Conservation (phyloP, 2,797 vertebrate species). For the Squalus acanthias region DNA sequence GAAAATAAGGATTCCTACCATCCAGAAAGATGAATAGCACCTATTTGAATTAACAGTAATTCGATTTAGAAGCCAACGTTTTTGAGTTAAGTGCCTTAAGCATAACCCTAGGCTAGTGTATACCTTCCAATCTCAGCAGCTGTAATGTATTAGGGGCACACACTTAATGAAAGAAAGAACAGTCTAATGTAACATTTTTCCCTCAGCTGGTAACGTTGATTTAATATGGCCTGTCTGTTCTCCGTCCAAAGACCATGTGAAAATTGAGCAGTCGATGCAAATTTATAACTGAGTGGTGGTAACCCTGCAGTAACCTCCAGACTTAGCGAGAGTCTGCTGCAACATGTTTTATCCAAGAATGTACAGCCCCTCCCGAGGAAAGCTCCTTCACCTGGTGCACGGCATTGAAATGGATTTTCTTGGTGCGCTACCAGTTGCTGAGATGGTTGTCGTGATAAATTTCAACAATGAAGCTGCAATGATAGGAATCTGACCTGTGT, state of each 20-base stretch:
- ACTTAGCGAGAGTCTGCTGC: no score
- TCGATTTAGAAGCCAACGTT: not conserved
- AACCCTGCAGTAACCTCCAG: not conserved
- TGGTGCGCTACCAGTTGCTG: not conserved
- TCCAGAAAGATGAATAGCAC: not conserved
- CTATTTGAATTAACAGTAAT: not conserved
- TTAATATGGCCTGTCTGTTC: not conserved
- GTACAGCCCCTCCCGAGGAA: not conserved
- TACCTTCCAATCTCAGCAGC: not conserved
- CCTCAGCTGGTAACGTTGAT: not conserved
- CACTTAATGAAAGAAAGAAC: not conserved
- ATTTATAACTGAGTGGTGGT: not conserved
- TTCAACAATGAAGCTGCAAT: no score
- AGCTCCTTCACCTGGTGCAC: not conserved
- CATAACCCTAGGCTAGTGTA: not conserved
- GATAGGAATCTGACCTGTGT: slow-evolving; percentile 16
- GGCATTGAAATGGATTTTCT: no score
- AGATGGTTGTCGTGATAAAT: slow-evolving; percentile 1
- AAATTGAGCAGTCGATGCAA: not conserved
- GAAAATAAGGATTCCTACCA: not conserved
- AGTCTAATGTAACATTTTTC: not conserved
- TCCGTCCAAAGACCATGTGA: not conserved
- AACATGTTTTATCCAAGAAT: not conserved
- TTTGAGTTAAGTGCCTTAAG: not conserved
- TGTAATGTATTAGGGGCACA: not conserved